A percentile compares a stretch with the other conserved stretches of the same genome.
Evolutionary conservation across 2,797 vertebrate species (phyloP).

Genomic region (Cynopterus sphinx): DNA sequence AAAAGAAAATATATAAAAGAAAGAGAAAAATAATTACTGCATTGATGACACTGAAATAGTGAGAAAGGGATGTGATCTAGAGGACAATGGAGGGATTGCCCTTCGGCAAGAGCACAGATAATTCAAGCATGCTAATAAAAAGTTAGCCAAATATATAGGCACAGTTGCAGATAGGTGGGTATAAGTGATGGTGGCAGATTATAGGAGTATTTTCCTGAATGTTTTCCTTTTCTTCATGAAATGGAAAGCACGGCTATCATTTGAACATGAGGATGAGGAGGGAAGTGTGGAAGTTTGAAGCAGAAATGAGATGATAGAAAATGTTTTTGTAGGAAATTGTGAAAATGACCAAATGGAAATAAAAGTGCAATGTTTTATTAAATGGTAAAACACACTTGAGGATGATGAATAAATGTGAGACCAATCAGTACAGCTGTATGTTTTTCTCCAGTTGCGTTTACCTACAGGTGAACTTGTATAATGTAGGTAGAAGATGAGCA

Average conservation of each 20-base stretch:
- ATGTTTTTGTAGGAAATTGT: neutral
- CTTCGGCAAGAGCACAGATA: neutral
- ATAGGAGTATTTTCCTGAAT: neutral
- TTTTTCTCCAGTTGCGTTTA: neutral
- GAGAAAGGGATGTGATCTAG: neutral
- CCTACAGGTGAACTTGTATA: neutral
- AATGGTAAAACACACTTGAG: neutral
- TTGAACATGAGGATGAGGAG: neutral
- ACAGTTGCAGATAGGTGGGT: neutral
- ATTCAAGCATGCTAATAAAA: neutral
- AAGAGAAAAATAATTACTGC: neutral
- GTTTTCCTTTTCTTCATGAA: neutral
- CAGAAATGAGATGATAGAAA: neutral
- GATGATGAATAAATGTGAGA: neutral
- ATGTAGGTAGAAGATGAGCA: neutral
- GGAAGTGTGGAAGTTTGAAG: neutral
- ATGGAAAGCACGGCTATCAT: neutral
- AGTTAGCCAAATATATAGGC: neutral
- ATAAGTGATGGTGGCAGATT: neutral
- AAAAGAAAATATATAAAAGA: neutral
- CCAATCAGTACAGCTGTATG: neutral
- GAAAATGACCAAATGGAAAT: neutral
- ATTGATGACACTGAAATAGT: neutral
- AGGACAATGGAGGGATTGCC: neutral
- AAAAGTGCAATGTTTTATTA: neutral